Percentiles rank a stretch among this genome's conserved stretches.
Conservation (phyloP, 2,888 invertebrate species). For the Habrosyne pyritoides region DNA sequence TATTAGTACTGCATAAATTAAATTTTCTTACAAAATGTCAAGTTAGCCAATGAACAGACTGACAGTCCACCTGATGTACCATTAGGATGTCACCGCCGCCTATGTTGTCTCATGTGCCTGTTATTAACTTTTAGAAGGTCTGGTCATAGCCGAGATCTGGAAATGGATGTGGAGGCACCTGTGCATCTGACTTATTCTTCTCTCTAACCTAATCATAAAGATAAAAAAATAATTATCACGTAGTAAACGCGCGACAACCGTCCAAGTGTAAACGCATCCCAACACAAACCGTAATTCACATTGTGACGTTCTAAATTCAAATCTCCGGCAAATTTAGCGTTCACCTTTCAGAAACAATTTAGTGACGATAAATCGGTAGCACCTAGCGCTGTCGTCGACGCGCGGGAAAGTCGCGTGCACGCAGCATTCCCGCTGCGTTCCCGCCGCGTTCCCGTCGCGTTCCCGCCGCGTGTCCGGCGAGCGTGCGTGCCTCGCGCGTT, state of each 20-base stretch:
- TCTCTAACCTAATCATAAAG: too few species aligned
- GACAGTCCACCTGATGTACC: too few species aligned
- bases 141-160: too few species aligned
- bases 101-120: too few species aligned
- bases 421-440: conserved; percentile 35
- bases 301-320: conserved; percentile 3
- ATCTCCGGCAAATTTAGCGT: conserved; percentile 41
- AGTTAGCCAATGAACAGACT: too few species aligned
- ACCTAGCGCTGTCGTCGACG: conserved; percentile 58
- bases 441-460: conserved; percentile 27
- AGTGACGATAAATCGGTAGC: conserved; percentile 63
- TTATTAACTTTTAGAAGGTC: too few species aligned
- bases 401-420: conserved; percentile 33
- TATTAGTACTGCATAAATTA: too few species aligned
- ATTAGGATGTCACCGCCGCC: too few species aligned
- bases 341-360: conserved; percentile 73
- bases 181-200: too few species aligned
- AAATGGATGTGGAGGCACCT: too few species aligned
- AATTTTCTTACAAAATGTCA: too few species aligned
- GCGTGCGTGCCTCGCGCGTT: conserved; percentile 23
- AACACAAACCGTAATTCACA: conserved; percentile 4
- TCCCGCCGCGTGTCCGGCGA: conserved; percentile 28
- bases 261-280: background rate
- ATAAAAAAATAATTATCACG: too few species aligned
- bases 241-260: background rate